phyloP scores from a whole-genome alignment of 64 coral and sea anemone genomes.

The Montipora capricornis region DNA sequence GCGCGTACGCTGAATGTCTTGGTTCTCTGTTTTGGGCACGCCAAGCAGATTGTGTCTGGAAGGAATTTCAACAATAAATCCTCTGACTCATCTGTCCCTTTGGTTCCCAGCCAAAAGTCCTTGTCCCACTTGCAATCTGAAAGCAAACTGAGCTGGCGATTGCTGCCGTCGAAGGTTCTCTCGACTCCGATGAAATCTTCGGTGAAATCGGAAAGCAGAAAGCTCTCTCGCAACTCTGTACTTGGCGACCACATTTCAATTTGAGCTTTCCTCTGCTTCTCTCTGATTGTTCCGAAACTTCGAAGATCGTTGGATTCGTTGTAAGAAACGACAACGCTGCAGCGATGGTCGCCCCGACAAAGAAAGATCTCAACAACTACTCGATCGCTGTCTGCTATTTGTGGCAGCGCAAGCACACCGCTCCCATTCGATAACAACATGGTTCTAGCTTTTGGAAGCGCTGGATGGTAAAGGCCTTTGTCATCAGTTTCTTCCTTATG shows the following conservation, averaged over 20 bases:
- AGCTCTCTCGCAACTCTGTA: not conserved
- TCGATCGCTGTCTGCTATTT: not conserved
- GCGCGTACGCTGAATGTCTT: too few relatives aligned
- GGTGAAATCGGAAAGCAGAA: too few relatives aligned
- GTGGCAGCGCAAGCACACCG: not conserved
- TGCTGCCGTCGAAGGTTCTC: too few relatives aligned
- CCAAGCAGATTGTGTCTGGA: not conserved
- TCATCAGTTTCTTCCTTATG: too few relatives aligned
- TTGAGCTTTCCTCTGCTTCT: not conserved
- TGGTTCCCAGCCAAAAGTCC: not conserved
- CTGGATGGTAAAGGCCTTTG: too few relatives aligned
- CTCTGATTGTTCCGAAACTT: conserved; percentile 1
- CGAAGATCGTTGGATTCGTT: not conserved
- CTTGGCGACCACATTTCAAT: conserved; percentile 9
- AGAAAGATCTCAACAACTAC: not conserved
- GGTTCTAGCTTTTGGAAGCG: not conserved
- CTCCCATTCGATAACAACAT: not conserved
- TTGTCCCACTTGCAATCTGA: conserved; percentile 18
- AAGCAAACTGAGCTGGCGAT: not conserved
- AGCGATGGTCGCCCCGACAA: not conserved
- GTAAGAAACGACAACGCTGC: not conserved
- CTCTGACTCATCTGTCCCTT: not conserved
- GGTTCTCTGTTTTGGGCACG: not conserved
- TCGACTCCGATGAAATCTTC: too few relatives aligned
- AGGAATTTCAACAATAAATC: not conserved